Evolutionary conservation across 2,113 vertebrate genomes (phyloP).

Genomic region (Aix galericulata): DNA sequence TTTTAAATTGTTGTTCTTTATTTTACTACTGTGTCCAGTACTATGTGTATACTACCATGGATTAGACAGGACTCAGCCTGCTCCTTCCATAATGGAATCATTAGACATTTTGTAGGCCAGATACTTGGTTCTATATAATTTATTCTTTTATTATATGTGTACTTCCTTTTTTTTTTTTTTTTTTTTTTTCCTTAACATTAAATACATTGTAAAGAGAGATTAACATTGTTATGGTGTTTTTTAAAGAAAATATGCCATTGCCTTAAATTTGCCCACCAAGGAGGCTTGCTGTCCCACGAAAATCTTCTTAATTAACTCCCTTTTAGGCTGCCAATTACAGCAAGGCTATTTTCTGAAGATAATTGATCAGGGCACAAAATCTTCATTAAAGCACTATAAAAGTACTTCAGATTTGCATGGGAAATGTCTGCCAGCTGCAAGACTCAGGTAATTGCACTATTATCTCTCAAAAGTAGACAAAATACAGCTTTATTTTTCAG

Average conservation of each 20-base stretch:
- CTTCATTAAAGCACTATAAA: conserved; percentile 15
- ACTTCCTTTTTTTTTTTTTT: not conserved
- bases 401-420: conserved; percentile 41
- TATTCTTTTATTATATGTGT: not conserved
- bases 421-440: conserved; percentile 25
- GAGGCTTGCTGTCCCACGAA: not conserved
- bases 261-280: not conserved
- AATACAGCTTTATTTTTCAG: conserved; percentile 32
- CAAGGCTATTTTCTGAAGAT: not conserved
- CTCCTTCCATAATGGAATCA: not conserved
- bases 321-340: conserved; percentile 8
- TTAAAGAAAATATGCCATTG: not conserved
- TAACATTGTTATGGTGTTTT: not conserved
- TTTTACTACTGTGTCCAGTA: not conserved
- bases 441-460: conserved; percentile 23
- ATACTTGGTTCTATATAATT: not conserved
- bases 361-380: conserved; percentile 24
- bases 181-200: not conserved
- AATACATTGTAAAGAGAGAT: not conserved
- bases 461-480: conserved; percentile 19
- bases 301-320: conserved; percentile 14
- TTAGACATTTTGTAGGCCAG: not conserved
- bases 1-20: not conserved
- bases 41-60: not conserved
- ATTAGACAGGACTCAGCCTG: not conserved